Conservation (phyloP, 2,888 invertebrate species). For the Sminthurides aquaticus region DNA sequence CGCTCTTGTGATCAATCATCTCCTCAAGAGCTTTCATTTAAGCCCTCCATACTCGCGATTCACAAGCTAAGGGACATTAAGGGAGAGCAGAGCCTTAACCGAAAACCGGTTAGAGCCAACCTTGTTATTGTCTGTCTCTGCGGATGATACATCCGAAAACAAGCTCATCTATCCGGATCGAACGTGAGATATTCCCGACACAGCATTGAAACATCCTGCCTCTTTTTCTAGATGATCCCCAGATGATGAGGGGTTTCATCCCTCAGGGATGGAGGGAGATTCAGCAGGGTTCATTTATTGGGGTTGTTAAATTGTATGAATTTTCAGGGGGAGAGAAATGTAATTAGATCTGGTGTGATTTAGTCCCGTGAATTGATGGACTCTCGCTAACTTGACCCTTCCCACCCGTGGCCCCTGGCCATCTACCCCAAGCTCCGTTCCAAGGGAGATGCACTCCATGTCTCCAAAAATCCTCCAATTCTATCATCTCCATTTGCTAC, state of each 20-base stretch:
- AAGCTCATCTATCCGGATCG: too few species aligned
- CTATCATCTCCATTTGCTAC: too few species aligned
- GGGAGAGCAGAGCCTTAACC: background rate
- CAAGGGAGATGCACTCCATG: too few species aligned
- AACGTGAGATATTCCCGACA: too few species aligned
- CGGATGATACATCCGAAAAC: too few species aligned
- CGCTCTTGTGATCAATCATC: slow-evolving; percentile 5
- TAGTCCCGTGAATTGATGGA: slow-evolving; percentile 4
- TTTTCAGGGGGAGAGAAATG: slow-evolving; percentile 7
- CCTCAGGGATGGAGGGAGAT: background rate
- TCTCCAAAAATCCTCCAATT: too few species aligned
- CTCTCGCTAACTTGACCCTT: background rate
- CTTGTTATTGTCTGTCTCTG: too few species aligned
- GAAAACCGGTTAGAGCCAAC: too few species aligned
- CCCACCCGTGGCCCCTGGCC: too few species aligned
- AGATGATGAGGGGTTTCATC: background rate
- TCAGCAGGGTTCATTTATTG: background rate
- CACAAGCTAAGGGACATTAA: background rate
- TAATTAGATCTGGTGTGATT: slow-evolving; percentile 8
- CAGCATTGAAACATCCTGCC: too few species aligned
- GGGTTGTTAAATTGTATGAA: slow-evolving; percentile 7
- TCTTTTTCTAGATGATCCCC: background rate
- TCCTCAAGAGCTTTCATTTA: background rate
- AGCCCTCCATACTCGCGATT: too few species aligned
- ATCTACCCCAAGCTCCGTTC: too few species aligned